Percentiles rank a stretch among this genome's conserved stretches.
phyloP scores from a whole-genome alignment of 1,140 invertebrate species.

The Metopolophium dirhodum region DNA sequence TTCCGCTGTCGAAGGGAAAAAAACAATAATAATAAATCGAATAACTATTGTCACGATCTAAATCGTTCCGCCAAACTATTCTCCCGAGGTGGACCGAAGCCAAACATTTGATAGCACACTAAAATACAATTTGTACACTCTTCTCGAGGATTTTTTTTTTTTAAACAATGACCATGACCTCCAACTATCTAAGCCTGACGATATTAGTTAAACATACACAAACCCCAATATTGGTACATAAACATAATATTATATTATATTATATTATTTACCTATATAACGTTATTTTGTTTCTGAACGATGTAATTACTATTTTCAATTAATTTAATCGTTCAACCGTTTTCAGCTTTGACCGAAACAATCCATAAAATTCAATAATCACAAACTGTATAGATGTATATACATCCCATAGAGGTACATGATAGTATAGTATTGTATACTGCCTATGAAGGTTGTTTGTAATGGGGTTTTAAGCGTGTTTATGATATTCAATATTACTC shows the following conservation, averaged over 20 bases:
- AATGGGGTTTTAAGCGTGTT: background rate
- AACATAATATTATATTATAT: background rate
- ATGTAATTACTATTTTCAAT: background rate
- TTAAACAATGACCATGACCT: background rate
- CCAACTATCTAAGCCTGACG: background rate
- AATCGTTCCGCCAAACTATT: constrained; percentile 6
- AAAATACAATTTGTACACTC: constrained; percentile 6
- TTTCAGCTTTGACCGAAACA: background rate
- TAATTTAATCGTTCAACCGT: background rate
- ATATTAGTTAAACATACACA: background rate
- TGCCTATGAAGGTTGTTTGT: background rate
- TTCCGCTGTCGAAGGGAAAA: background rate
- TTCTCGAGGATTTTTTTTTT: background rate
- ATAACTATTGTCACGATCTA: background rate
- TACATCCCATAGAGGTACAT: background rate
- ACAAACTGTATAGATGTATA: background rate
- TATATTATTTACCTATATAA: background rate
- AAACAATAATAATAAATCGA: constrained; percentile 43
- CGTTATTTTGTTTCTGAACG: background rate
- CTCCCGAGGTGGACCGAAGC: background rate
- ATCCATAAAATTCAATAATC: background rate
- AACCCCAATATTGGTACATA: background rate
- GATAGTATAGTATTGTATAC: background rate
- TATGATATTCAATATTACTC: background rate
- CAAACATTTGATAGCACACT: background rate